These are phyloP conservation scores for Gallinago media DNA, from an alignment of 2,113 vertebrate genomes.

Conservation along the genomic window DNA sequence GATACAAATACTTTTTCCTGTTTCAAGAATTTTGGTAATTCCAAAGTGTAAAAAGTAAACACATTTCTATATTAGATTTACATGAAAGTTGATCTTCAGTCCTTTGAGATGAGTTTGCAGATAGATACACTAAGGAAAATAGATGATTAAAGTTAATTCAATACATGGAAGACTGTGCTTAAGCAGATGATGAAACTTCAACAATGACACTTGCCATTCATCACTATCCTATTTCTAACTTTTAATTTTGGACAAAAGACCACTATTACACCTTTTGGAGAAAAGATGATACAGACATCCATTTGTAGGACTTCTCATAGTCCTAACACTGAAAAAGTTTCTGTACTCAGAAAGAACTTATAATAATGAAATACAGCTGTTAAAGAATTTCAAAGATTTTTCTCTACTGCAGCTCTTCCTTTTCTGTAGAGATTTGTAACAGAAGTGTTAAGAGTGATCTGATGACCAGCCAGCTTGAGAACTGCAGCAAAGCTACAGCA, in stretches of 20 bases:
- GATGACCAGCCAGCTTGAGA: neutral
- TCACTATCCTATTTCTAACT: neutral
- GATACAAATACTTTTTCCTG: neutral
- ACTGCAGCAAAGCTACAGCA: neutral
- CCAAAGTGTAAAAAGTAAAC: neutral
- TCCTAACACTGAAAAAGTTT: neutral
- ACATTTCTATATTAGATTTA: neutral
- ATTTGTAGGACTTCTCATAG: neutral
- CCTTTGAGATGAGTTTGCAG: neutral
- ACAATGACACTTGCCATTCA: neutral
- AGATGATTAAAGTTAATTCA: neutral
- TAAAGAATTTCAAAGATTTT: neutral
- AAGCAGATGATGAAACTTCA: neutral
- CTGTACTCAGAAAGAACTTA: neutral
- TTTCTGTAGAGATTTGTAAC: neutral
- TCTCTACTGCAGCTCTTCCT: neutral
- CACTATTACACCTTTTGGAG: neutral
- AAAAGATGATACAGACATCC: neutral
- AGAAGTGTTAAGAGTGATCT: neutral
- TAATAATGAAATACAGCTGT: neutral
- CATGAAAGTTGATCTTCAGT: neutral
- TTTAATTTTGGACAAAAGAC: neutral
- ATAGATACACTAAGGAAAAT: neutral
- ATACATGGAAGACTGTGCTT: neutral
- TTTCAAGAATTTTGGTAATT: neutral